Evolutionary conservation across 2,888 invertebrate genomes (phyloP), one percentile per base, ranked within the genome.

Genomic region (Scrobipalpa costella): DNA sequence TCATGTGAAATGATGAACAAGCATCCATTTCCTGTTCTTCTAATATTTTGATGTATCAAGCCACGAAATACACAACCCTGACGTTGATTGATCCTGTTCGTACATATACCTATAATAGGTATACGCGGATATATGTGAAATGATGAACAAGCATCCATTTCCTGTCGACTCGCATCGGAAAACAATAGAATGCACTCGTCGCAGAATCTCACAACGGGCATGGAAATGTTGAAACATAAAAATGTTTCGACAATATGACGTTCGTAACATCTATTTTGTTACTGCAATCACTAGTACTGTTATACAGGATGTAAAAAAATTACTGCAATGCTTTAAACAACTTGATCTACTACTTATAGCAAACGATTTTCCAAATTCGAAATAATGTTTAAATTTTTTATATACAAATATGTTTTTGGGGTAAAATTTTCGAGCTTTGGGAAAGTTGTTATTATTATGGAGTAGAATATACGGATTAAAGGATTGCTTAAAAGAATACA

Each of bases 101-200:
- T n/a, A n/a, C n/a, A 52, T 9, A 5, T 49, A 36, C 50, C 19
- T 7, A 17, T 52, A 52, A 44, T 21, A 13, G 19, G 5, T 52
- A 13, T 11, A 52, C 11, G 21, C 21, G 19, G 19, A 21, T 67
- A 66, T 67, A 67, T 71, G 67, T 66, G 71, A 70, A 74, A 77
- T 76, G 77, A 79, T 78, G 71, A 72, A 68, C 68, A 75, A 68
- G 71, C 78, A 83, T 84, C 78, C 78, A 80, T 85, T 81, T 80
- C 79, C 78, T 77, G 79, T 77, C 78, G 72, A 65, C 71, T 73
- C 70, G 73, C 78, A 81, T 84, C 78, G 80, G 81, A 79, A 84
- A 85, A 85, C 86, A 86, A 87, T 83, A 83, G 80, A 83, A 79
- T 77, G 80, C 82, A 84, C 76, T 79, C 76, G 74, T 71, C 73